Evolutionary conservation across 2,797 vertebrate species (phyloP).

Genomic region (Squalus acanthias): DNA sequence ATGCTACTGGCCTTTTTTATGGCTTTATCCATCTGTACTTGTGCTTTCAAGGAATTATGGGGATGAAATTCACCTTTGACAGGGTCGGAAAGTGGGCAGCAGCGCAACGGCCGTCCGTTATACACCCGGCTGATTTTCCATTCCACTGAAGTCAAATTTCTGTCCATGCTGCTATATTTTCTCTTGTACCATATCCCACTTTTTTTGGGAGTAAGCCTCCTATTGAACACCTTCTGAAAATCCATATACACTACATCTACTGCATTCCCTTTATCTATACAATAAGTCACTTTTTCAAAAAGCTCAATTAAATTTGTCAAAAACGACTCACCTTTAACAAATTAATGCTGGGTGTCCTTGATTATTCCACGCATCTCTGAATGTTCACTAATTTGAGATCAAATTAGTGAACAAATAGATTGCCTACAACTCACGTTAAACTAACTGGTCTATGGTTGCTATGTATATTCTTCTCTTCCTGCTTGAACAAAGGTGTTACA

Average conservation of each 20-base stretch:
- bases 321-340: not conserved
- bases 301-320: not conserved
- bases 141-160: not conserved
- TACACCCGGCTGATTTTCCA: not conserved
- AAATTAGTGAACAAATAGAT: not conserved
- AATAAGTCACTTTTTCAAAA: not conserved
- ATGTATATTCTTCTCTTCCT: not conserved
- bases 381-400: too few relatives aligned
- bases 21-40: not conserved
- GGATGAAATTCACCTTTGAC: not conserved
- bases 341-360: not conserved
- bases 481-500: not conserved
- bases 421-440: too few relatives aligned
- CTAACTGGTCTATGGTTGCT: too few relatives aligned
- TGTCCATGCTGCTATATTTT: not conserved
- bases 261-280: not conserved
- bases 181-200: not conserved
- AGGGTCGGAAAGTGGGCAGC: not conserved
- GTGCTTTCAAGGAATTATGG: not conserved
- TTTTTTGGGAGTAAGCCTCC: not conserved
- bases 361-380: not conserved
- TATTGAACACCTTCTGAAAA: not conserved
- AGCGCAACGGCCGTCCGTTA: too few relatives aligned
- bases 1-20: not conserved
- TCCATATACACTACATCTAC: not conserved